These are phyloP conservation scores for Ostrea denselamellosa DNA, from an alignment of 1,140 invertebrate genomes.

Conservation along the genomic window DNA sequence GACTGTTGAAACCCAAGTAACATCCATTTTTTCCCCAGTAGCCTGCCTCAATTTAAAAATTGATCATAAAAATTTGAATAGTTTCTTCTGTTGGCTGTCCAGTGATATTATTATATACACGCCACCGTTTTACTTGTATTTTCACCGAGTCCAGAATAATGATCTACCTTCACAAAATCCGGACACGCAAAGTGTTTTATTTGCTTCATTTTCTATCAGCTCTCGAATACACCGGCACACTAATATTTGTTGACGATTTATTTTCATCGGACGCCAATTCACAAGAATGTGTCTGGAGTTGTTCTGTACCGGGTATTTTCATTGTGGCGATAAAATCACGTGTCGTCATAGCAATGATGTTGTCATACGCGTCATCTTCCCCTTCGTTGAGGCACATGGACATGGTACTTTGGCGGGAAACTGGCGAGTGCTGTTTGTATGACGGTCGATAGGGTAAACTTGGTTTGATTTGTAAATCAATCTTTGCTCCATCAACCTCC, in stretches of 20 bases:
- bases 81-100: too few species aligned
- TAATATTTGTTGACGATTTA: neutral
- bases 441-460: conserved; percentile 12
- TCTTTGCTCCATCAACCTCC: neutral
- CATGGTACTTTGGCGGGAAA: neutral
- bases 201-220: neutral
- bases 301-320: neutral
- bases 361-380: neutral
- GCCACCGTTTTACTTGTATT: too few species aligned
- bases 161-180: too few species aligned
- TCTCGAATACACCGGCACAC: neutral
- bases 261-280: neutral
- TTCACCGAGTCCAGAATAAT: too few species aligned
- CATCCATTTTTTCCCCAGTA: too few species aligned
- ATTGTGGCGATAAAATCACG: neutral
- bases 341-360: neutral
- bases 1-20: too few species aligned
- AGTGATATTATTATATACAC: too few species aligned
- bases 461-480: neutral
- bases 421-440: neutral
- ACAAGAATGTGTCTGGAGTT: neutral
- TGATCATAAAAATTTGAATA: too few species aligned
- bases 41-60: too few species aligned
- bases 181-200: too few species aligned
- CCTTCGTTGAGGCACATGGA: neutral